Conservation (phyloP, 37 sponge, comb jelly and placozoan genomes). For the Petrosia ficiformis region DNA sequence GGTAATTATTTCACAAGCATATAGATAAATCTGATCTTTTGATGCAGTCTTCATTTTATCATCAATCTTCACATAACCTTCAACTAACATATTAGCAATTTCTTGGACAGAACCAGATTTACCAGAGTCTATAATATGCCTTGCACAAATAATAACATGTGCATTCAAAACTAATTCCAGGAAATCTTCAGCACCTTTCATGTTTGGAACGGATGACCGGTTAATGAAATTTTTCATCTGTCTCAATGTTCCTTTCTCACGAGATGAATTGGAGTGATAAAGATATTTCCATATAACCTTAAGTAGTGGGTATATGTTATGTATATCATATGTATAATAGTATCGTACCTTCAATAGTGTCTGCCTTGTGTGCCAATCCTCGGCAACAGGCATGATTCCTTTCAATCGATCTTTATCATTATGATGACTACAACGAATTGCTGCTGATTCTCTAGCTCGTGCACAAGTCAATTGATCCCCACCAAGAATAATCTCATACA, state of each 20-base stretch:
- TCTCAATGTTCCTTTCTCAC: conserved; percentile 5
- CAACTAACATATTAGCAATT: background rate
- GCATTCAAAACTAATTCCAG: background rate
- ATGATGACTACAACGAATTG: background rate
- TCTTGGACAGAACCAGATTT: background rate
- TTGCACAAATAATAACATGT: background rate
- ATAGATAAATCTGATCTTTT: background rate
- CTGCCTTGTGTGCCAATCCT: conserved; percentile 3
- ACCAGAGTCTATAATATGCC: background rate
- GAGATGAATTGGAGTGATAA: background rate
- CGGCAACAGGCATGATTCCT: background rate
- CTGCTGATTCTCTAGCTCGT: background rate
- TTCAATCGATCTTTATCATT: background rate
- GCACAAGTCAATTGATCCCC: background rate
- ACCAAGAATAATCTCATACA: background rate
- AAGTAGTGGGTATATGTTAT: background rate
- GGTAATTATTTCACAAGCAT: background rate
- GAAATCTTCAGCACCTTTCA: conserved; percentile 27
- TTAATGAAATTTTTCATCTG: conserved; percentile 13
- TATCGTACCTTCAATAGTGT: background rate
- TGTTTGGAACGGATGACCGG: background rate
- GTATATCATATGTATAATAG: background rate
- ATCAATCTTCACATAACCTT: background rate
- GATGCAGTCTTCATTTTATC: background rate
- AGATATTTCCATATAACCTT: background rate